phyloP scores from a whole-genome alignment of 2,888 invertebrate genomes.

The Oligia strigilis region DNA sequence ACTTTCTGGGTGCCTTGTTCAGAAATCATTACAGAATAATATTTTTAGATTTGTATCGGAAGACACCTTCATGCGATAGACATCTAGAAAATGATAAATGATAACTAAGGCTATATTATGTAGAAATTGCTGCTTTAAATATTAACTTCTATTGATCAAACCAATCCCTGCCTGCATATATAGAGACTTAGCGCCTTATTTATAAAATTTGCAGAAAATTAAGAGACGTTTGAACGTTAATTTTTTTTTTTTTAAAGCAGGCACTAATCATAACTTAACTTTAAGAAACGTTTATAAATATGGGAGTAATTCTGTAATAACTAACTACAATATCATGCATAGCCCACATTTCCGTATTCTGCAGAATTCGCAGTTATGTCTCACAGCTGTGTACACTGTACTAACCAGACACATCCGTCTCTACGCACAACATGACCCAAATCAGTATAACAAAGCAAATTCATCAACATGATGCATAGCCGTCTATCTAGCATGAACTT shows the following conservation, averaged over 20 bases:
- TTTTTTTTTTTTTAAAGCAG: background rate
- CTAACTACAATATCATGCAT: background rate
- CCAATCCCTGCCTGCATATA: background rate
- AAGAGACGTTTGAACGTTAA: background rate
- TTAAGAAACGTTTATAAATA: background rate
- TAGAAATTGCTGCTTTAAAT: background rate
- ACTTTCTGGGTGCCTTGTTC: background rate
- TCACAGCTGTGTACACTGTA: background rate
- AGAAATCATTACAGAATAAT: background rate
- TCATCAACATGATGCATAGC: conserved; percentile 63
- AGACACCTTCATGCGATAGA: background rate
- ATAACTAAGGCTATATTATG: too few species aligned
- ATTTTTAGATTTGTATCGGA: background rate
- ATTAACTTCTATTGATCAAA: background rate
- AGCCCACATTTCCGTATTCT: background rate
- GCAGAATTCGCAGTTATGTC: background rate
- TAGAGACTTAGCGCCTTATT: background rate
- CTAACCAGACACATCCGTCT: conserved; percentile 26
- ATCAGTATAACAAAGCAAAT: conserved; percentile 62
- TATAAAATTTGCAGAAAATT: background rate
- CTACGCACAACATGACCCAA: conserved; percentile 50
- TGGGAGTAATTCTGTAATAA: background rate
- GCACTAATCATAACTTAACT: background rate
- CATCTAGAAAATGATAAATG: background rate
- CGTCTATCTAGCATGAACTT: conserved; percentile 66